Conservation (phyloP, 2,113 vertebrate species). For the Coregonus clupeaformis region DNA sequence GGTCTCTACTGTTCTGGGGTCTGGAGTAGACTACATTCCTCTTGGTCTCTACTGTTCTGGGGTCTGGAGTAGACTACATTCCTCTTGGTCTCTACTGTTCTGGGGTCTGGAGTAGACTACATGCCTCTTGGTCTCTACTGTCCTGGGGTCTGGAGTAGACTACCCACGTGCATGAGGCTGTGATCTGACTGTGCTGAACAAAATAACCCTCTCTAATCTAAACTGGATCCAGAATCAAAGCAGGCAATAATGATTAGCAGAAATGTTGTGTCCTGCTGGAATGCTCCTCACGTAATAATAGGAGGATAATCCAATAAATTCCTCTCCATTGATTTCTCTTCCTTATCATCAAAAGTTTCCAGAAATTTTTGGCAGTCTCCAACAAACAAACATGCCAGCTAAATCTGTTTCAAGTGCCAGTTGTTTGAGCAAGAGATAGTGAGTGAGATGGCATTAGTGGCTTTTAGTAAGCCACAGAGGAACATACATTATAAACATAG, state of each 20-base stretch:
- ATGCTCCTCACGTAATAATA: conserved; percentile 23
- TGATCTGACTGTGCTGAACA: conserved; percentile 2
- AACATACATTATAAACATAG: no score
- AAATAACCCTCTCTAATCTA: not conserved
- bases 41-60: no score
- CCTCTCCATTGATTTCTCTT: conserved; percentile 4
- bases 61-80: not conserved
- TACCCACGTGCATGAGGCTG: not conserved
- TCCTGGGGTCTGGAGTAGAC: not conserved
- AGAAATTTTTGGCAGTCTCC: conserved; percentile 9
- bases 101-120: no score
- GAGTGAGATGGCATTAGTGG: not conserved
- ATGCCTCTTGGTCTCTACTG: not conserved
- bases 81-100: not conserved
- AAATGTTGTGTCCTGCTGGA: conserved; percentile 1
- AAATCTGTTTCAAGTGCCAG: conserved; percentile 19
- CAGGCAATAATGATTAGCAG: conserved; percentile 37
- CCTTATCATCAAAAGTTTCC: conserved; percentile 13
- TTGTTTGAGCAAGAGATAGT: not conserved
- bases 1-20: no score
- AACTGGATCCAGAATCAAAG: conserved; percentile 14
- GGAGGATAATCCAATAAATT: conserved; percentile 23
- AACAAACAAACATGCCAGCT: not conserved
- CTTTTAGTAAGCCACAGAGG: no score
- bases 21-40: no score